phyloP scores from a whole-genome alignment of 1,140 invertebrate species.

The Drosophila equinoxialis region DNA sequence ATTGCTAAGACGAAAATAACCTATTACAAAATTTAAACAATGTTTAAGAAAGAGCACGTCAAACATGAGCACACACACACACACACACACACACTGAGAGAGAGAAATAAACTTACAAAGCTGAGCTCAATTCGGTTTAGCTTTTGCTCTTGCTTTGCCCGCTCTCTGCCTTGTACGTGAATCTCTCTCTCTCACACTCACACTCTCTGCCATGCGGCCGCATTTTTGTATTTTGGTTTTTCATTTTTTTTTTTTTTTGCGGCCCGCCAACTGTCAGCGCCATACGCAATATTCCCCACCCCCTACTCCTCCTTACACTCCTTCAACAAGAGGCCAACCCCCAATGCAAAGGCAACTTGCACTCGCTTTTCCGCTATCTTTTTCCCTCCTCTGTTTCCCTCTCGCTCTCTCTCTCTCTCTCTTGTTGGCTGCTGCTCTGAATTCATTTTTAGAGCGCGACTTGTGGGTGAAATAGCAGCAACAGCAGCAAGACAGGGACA shows the following conservation, averaged over 20 bases:
- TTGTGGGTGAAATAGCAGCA: conserved; percentile 15
- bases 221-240: conserved; percentile 44
- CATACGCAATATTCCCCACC: conserved; percentile 4
- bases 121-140: conserved; percentile 8
- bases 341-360: conserved; percentile 2
- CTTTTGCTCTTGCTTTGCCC: too few species aligned
- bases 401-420: too few species aligned
- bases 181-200: background rate
- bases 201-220: conserved; percentile 26
- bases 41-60: conserved; percentile 36
- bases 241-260: conserved; percentile 15
- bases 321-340: conserved; percentile 2
- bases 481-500: background rate
- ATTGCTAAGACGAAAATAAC: conserved; percentile 25
- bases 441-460: conserved; percentile 23
- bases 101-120: background rate
- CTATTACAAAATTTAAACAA: conserved; percentile 55
- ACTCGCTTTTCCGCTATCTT: conserved; percentile 15
- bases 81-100: background rate
- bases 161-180: background rate
- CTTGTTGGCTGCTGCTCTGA: background rate
- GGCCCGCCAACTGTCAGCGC: conserved; percentile 21
- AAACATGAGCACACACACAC: conserved; percentile 4
- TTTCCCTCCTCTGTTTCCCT: conserved; percentile 7
- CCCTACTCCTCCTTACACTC: background rate